Percentiles rank a stretch among this genome's conserved stretches.
These are phyloP conservation scores for Hyperoplus lanceolatus DNA, from an alignment of 2,797 vertebrate species.

Conservation along the genomic window DNA sequence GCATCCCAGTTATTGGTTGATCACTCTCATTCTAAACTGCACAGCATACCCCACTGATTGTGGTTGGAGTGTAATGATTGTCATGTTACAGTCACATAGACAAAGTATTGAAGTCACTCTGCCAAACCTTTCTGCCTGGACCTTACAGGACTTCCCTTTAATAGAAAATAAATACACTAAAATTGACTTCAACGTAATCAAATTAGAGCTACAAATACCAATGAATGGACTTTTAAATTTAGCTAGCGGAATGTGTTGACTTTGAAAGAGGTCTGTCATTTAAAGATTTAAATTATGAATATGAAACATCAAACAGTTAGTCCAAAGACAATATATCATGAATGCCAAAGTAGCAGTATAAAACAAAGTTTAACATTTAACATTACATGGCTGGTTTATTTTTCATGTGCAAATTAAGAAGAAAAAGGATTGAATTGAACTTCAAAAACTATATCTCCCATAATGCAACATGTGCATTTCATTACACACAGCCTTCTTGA, in stretches of 20 bases:
- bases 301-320: background rate
- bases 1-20: background rate
- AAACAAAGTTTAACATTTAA: too few species aligned
- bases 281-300: background rate
- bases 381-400: too few species aligned
- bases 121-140: background rate
- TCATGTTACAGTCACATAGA: background rate
- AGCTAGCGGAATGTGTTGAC: background rate
- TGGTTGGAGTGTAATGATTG: background rate
- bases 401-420: too few species aligned
- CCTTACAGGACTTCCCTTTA: background rate
- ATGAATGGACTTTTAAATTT: background rate
- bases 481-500: too few species aligned
- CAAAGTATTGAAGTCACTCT: background rate
- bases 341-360: background rate
- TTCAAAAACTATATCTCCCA: too few species aligned
- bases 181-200: background rate
- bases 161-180: background rate
- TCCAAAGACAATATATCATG: background rate
- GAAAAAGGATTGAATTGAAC: too few species aligned
- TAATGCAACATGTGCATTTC: too few species aligned
- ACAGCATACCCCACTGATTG: background rate
- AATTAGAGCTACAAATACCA: background rate
- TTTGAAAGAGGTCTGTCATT: background rate
- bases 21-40: background rate